These are phyloP conservation scores for Aurelia aurita DNA, from an alignment of 30 jellyfish, hydroid and myxozoan genomes.

Conservation along the genomic window DNA sequence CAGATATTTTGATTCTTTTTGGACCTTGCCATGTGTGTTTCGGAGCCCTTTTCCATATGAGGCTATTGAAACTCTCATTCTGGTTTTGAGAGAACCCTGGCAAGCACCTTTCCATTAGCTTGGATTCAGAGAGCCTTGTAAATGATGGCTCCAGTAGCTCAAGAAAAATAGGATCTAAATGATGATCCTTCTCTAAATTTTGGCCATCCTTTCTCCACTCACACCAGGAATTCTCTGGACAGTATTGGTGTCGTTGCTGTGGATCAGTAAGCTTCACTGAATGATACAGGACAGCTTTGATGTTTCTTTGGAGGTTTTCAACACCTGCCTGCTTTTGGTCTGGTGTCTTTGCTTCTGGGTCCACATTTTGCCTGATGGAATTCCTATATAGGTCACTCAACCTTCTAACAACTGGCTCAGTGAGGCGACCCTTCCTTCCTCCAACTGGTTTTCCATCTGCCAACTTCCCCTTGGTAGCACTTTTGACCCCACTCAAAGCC, in stretches of 20 bases:
- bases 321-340: conserved; percentile 22
- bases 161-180: conserved; percentile 17
- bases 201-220: no score
- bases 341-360: no score
- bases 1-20: no score
- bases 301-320: conserved; percentile 23
- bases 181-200: neutral
- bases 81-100: conserved; percentile 31
- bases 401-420: conserved; percentile 20
- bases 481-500: conserved; percentile 11
- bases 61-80: conserved; percentile 32
- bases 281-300: conserved; percentile 16
- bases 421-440: conserved; percentile 20
- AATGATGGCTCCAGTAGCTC: neutral
- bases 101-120: no score
- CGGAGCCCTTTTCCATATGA: no score
- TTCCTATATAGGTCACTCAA: conserved; percentile 15
- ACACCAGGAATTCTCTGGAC: conserved; percentile 14
- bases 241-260: conserved; percentile 1
- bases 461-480: conserved; percentile 24
- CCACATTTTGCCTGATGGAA: conserved; percentile 41
- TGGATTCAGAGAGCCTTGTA: conserved; percentile 15
- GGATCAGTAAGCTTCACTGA: conserved; percentile 9
- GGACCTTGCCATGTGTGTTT: no score
- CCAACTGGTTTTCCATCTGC: conserved; percentile 44